Evolutionary conservation across 2,888 invertebrate genomes (phyloP).

Genomic region (Atrina japonica): DNA sequence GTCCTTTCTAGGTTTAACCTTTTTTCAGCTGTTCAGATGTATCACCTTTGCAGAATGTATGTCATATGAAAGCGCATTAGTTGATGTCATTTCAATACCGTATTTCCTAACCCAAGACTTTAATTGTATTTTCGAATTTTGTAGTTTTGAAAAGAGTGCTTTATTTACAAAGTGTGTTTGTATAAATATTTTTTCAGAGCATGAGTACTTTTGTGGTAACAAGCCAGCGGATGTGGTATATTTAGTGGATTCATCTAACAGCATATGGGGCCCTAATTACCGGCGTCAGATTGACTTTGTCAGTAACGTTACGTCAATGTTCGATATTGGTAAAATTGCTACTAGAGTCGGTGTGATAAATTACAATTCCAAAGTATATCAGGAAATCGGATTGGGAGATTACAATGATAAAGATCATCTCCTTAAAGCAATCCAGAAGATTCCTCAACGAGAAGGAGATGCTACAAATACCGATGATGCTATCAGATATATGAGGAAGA

Average conservation of each 20-base stretch:
- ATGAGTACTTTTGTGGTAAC: constrained; percentile 63
- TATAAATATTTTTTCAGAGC: constrained; percentile 47
- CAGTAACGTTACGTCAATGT: constrained; percentile 69
- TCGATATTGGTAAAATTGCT: constrained; percentile 66
- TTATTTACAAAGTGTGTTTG: too few species aligned
- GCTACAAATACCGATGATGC: constrained; percentile 66
- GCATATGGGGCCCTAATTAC: constrained; percentile 76
- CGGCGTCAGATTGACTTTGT: constrained; percentile 71
- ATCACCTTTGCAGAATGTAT: too few species aligned
- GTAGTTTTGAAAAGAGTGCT: not conserved
- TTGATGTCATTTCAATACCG: too few species aligned
- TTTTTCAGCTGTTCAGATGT: too few species aligned
- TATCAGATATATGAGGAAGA: constrained; percentile 59
- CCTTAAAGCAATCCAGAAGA: constrained; percentile 53
- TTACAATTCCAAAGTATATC: constrained; percentile 60
- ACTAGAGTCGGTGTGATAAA: constrained; percentile 73
- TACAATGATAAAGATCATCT: constrained; percentile 56
- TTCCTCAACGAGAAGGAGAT: constrained; percentile 58
- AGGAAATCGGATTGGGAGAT: constrained; percentile 62
- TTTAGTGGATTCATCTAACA: constrained; percentile 70
- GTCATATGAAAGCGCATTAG: too few species aligned
- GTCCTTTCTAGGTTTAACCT: too few species aligned
- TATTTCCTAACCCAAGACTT: too few species aligned
- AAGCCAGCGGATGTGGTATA: constrained; percentile 70
- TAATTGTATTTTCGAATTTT: not conserved